Conservation (phyloP, 2,888 invertebrate genomes). For the Corbicula japonica region DNA sequence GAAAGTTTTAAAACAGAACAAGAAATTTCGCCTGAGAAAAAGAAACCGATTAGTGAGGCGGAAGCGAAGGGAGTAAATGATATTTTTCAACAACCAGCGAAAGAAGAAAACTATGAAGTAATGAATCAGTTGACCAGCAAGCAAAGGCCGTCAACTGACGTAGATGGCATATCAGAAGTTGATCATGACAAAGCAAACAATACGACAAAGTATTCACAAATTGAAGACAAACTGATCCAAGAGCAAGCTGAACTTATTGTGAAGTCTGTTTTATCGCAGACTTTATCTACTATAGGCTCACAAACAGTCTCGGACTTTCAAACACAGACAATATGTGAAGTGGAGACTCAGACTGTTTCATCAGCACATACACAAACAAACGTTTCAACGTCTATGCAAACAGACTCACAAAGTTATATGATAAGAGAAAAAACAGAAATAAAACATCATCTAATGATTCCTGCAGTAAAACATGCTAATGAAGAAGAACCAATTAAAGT, state of each 20-base stretch:
- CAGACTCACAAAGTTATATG: conserved; percentile 6
- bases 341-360: conserved; percentile 47
- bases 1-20: conserved; percentile 2
- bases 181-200: background rate
- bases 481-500: background rate
- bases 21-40: background rate
- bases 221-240: background rate
- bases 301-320: conserved; percentile 48
- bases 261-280: conserved; percentile 32
- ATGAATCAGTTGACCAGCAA: too few relatives aligned
- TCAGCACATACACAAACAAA: conserved; percentile 41
- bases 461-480: background rate
- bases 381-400: conserved; percentile 16
- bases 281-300: conserved; percentile 32
- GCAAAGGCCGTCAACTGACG: too few relatives aligned
- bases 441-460: background rate
- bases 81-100: conserved; percentile 1
- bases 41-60: background rate
- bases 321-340: conserved; percentile 52
- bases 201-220: background rate
- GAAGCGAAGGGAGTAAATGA: background rate
- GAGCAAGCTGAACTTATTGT: background rate
- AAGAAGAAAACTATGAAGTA: too few relatives aligned
- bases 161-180: background rate
- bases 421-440: background rate